phyloP scores from a whole-genome alignment of 64 coral and sea anemone genomes.

The Stichodactyla helianthus region DNA sequence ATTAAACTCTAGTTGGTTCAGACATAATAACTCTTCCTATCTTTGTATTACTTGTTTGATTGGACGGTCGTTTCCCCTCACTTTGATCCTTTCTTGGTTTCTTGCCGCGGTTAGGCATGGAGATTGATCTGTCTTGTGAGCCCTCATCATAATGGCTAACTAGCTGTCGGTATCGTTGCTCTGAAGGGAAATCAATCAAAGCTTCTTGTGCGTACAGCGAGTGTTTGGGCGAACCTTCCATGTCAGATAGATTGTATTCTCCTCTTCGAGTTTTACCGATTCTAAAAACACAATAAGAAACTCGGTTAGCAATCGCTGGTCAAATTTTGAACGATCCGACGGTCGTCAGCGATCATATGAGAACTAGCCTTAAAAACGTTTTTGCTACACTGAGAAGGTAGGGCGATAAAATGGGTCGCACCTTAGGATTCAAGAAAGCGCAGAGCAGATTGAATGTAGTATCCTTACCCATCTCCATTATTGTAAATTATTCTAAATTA shows the following conservation, averaged over 20 bases:
- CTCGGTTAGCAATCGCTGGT: too few relatives aligned
- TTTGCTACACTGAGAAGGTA: too few relatives aligned
- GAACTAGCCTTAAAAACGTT: too few relatives aligned
- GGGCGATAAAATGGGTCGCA: too few relatives aligned
- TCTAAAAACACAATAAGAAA: not conserved
- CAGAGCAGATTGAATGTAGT: too few relatives aligned
- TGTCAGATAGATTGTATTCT: conserved; percentile 44
- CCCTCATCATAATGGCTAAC: conserved; percentile 53
- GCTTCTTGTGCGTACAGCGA: conserved; percentile 44
- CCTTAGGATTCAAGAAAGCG: not conserved
- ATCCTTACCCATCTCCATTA: not conserved
- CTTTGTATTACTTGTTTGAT: conserved; percentile 14
- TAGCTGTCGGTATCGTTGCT: conserved; percentile 59
- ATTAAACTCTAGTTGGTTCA: conserved; percentile 43
- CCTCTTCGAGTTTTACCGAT: conserved; percentile 41
- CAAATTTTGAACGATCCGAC: too few relatives aligned
- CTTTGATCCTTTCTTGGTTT: conserved; percentile 25
- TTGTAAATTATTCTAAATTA: not conserved
- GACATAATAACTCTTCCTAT: conserved; percentile 55
- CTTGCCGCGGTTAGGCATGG: conserved; percentile 20
- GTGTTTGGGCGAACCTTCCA: conserved; percentile 26
- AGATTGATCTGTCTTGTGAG: not conserved
- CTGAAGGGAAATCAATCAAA: conserved; percentile 54
- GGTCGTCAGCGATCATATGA: too few relatives aligned
- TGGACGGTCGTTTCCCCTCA: not conserved